Percentiles rank a stretch among this genome's conserved stretches.
Evolutionary conservation across 2,113 vertebrate genomes (phyloP).

Genomic region (Crotophaga sulcirostris): DNA sequence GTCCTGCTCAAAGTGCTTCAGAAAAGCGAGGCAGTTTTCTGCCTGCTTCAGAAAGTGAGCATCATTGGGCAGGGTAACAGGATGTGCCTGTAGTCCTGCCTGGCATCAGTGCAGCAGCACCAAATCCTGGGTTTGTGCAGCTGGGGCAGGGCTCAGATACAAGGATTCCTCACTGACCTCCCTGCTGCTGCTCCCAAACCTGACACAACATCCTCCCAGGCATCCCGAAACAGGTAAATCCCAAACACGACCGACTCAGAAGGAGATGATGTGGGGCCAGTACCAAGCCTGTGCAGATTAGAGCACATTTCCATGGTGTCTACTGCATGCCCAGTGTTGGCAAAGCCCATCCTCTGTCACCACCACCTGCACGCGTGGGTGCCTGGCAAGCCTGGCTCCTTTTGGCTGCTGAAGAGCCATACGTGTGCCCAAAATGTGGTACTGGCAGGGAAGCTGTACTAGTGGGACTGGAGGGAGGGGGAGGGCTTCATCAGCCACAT

Average conservation of each 20-base stretch:
- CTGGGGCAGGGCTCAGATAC: fast-evolving
- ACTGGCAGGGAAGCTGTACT: neutral
- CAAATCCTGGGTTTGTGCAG: fast-evolving
- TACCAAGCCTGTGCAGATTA: fast-evolving
- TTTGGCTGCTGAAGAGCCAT: neutral
- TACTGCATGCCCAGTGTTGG: fast-evolving
- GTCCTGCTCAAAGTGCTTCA: neutral
- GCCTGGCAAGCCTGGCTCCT: fast-evolving
- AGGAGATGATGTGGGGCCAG: neutral
- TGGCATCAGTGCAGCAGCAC: fast-evolving
- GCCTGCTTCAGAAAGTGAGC: neutral
- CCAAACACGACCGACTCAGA: fast-evolving
- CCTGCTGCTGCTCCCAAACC: fast-evolving
- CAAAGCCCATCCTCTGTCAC: neutral
- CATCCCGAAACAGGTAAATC: fast-evolving
- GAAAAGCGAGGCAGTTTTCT: neutral
- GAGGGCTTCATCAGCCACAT: neutral
- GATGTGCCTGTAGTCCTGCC: fast-evolving
- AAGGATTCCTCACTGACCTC: neutral
- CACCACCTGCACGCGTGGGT: fast-evolving
- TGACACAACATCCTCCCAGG: fast-evolving
- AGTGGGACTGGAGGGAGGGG: neutral
- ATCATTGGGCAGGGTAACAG: neutral
- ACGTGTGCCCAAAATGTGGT: fast-evolving
- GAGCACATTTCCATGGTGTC: fast-evolving